These are phyloP conservation scores for Caenorhabditis auriculariae DNA, from an alignment of 2,888 invertebrate species.

Conservation along the genomic window DNA sequence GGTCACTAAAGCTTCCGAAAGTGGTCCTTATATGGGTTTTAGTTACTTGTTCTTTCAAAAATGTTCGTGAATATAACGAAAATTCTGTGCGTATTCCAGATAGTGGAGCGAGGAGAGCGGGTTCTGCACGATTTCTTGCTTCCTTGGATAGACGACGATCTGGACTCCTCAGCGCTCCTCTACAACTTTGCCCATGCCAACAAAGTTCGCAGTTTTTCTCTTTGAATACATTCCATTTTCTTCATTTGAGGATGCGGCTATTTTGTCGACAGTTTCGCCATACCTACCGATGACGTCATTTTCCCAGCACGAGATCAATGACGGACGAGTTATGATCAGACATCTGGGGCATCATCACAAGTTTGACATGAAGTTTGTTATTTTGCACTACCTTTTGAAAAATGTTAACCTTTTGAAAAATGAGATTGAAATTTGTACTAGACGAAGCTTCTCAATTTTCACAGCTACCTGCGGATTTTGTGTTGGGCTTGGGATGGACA, in stretches of 20 bases:
- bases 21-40: no score
- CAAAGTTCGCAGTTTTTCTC: slow-evolving; percentile 4
- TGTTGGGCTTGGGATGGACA: no score
- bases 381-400: slow-evolving; percentile 12
- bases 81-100: slow-evolving; percentile 34
- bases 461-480: no score
- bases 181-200: slow-evolving; percentile 44
- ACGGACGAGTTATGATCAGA: slow-evolving; percentile 41
- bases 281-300: slow-evolving; percentile 40
- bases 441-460: no score
- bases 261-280: slow-evolving; percentile 43
- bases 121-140: slow-evolving; percentile 47
- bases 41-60: background rate
- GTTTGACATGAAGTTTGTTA: slow-evolving; percentile 16
- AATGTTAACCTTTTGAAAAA: no score
- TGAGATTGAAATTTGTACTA: no score
- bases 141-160: slow-evolving; percentile 54
- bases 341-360: slow-evolving; percentile 41
- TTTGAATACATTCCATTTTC: background rate
- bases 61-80: background rate
- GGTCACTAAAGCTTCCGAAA: no score
- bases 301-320: slow-evolving; percentile 34
- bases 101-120: slow-evolving; percentile 52
- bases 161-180: slow-evolving; percentile 35
- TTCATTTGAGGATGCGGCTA: slow-evolving; percentile 35